Conservation (phyloP, 2,888 invertebrate genomes). For the Chrysolina haemoptera region DNA sequence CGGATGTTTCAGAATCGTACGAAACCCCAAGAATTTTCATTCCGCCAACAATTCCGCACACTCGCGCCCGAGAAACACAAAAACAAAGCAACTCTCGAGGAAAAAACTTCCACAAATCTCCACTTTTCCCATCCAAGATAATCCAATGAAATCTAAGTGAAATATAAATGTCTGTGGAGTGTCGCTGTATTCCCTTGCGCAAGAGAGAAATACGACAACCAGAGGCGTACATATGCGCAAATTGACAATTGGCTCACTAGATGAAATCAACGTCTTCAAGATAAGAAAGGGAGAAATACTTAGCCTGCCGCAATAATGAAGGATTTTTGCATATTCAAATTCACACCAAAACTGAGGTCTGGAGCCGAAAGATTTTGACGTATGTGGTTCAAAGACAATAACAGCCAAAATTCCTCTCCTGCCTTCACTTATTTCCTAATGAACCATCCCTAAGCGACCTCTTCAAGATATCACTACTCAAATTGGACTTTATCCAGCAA, state of each 20-base stretch:
- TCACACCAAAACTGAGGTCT: too few relatives aligned
- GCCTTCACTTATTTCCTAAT: too few relatives aligned
- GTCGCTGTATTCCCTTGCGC: conserved; percentile 48
- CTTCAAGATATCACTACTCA: too few relatives aligned
- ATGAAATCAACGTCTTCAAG: neutral
- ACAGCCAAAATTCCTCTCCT: too few relatives aligned
- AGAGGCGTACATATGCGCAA: conserved; percentile 32
- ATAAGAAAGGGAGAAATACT: too few relatives aligned
- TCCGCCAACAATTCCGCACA: conserved; percentile 37
- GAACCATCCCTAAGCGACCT: too few relatives aligned
- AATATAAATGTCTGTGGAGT: conserved; percentile 62
- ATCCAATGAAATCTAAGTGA: conserved; percentile 64
- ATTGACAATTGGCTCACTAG: neutral
- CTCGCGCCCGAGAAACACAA: conserved; percentile 39
- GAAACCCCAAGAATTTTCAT: conserved; percentile 27
- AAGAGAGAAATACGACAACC: conserved; percentile 32
- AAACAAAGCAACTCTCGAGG: conserved; percentile 49
- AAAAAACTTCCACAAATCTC: conserved; percentile 62
- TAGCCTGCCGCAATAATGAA: too few relatives aligned
- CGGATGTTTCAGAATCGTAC: conserved; percentile 21
- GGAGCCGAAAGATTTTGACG: too few relatives aligned
- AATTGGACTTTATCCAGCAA: too few relatives aligned
- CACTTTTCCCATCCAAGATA: conserved; percentile 60
- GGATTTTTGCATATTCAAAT: too few relatives aligned
- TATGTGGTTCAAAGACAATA: too few relatives aligned